A percentile compares a stretch with the other conserved stretches of the same genome.
These are phyloP conservation scores for Acrossocheilus wenchowensis DNA, from an alignment of 2,797 vertebrate species.

Conservation along the genomic window DNA sequence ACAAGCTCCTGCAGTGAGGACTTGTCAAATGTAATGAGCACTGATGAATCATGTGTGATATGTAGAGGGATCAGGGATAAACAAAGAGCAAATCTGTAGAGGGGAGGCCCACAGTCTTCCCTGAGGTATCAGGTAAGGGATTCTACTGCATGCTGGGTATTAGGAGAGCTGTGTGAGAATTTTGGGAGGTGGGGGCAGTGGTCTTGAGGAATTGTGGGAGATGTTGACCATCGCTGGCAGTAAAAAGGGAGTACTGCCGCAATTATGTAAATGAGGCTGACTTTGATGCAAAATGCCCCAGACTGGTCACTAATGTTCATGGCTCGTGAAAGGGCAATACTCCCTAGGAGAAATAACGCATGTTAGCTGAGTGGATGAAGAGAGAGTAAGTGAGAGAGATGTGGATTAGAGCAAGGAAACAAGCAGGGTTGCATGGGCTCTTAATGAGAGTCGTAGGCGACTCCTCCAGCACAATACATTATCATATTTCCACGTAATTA, in stretches of 20 bases:
- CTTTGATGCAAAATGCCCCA: slow-evolving; percentile 88
- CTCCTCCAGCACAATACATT: slow-evolving; percentile 92
- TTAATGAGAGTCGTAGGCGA: slow-evolving; percentile 62
- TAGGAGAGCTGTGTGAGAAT: slow-evolving; percentile 12
- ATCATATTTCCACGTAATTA: slow-evolving; percentile 99
- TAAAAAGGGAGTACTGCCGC: slow-evolving; percentile 78
- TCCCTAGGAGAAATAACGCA: slow-evolving; percentile 96
- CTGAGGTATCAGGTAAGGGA: slow-evolving; percentile 39
- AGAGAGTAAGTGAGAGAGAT: slow-evolving; percentile 39
- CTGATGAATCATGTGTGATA: slow-evolving; percentile 41
- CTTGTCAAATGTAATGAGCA: slow-evolving; percentile 66
- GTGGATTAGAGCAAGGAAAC: slow-evolving; percentile 62
- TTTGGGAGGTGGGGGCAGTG: background rate
- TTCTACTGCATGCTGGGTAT: slow-evolving; percentile 14
- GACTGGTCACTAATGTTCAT: slow-evolving; percentile 92
- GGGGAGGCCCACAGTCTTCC: slow-evolving; percentile 25
- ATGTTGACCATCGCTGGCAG: slow-evolving; percentile 67
- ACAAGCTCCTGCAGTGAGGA: slow-evolving; percentile 34
- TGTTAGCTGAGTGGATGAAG: slow-evolving; percentile 65
- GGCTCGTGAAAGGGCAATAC: slow-evolving; percentile 94
- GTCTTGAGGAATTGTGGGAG: slow-evolving; percentile 53
- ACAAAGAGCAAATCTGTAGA: background rate
- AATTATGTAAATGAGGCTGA: slow-evolving; percentile 91
- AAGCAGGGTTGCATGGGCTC: slow-evolving; percentile 54
- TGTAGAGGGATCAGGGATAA: slow-evolving; percentile 27